phyloP scores from a whole-genome alignment of 2,888 invertebrate species.

The Leptinotarsa tumamoca region DNA sequence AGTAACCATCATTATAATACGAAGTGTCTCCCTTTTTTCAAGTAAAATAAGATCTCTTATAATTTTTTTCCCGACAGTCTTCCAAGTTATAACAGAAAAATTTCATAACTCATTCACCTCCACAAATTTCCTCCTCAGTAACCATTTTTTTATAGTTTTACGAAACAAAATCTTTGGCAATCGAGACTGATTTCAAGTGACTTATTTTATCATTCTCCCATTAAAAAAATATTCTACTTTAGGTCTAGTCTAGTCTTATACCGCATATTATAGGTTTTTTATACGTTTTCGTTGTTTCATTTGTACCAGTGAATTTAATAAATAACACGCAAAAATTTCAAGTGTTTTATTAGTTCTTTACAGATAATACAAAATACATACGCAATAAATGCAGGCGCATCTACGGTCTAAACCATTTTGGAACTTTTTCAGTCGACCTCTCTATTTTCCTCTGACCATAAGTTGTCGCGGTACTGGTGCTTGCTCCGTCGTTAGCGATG shows the following conservation, averaged over 20 bases:
- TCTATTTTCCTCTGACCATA: conserved; percentile 50
- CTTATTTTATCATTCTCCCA: too few species aligned
- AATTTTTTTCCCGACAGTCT: background rate
- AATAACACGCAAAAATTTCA: conserved; percentile 13
- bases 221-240: background rate
- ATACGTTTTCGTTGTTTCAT: conserved; percentile 8
- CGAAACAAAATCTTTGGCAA: background rate
- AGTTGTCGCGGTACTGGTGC: conserved; percentile 56
- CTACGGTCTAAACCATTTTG: conserved; percentile 64
- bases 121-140: too few species aligned
- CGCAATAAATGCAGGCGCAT: conserved; percentile 8
- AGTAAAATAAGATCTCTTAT: too few species aligned
- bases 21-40: too few species aligned
- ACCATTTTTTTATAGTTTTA: too few species aligned
- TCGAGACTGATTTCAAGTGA: background rate
- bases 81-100: background rate
- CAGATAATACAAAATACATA: conserved; percentile 1
- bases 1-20: too few species aligned
- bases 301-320: conserved; percentile 1
- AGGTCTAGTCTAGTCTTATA: conserved; percentile 1
- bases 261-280: conserved; percentile 14
- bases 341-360: conserved; percentile 12
- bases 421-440: conserved; percentile 58
- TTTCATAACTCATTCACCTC: too few species aligned
- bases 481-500: conserved; percentile 56